Evolutionary conservation across 2,113 vertebrate species (phyloP).

Genomic region (Erythrocercus mccallii): DNA sequence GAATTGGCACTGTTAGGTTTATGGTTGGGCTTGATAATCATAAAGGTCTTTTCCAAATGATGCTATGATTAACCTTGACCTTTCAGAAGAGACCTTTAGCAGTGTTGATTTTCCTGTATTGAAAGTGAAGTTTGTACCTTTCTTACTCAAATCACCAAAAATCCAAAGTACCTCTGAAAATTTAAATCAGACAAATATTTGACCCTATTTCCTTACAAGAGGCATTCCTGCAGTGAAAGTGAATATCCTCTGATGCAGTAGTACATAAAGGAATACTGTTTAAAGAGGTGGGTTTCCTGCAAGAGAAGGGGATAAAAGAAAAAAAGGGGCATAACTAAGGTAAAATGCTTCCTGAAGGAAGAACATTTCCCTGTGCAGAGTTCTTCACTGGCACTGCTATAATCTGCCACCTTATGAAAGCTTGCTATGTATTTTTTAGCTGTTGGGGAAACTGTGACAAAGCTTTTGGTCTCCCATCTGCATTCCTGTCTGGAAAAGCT

Average conservation of each 20-base stretch:
- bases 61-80: background rate
- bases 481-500: slow-evolving; percentile 60
- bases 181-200: background rate
- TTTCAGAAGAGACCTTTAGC: background rate
- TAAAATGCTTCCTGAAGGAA: background rate
- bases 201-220: background rate
- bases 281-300: background rate
- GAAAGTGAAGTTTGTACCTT: background rate
- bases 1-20: background rate
- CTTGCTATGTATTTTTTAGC: background rate
- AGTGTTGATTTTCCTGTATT: background rate
- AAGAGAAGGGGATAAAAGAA: background rate
- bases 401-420: background rate
- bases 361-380: background rate
- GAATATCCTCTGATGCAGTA: background rate
- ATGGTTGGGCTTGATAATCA: background rate
- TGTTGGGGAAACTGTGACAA: slow-evolving; percentile 50
- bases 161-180: background rate
- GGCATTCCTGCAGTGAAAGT: background rate
- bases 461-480: slow-evolving; percentile 30
- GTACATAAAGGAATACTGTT: background rate
- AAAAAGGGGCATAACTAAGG: background rate
- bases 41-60: background rate
- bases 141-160: background rate
- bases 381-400: background rate